phyloP scores from a whole-genome alignment of 2,797 vertebrate genomes.

The Glossophaga mutica region DNA sequence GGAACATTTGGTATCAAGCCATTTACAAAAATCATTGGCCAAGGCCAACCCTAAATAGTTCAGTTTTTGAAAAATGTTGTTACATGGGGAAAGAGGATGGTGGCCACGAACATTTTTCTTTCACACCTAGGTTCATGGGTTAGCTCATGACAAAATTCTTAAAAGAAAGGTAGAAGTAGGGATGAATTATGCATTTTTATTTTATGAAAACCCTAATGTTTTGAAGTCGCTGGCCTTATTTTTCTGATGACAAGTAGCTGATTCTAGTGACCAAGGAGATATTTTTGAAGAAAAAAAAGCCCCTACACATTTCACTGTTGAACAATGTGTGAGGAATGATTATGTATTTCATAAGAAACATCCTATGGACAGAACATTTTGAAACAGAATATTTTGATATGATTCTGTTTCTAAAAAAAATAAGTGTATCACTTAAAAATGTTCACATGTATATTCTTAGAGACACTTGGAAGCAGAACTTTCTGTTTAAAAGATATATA shows the following conservation, averaged over 20 bases:
- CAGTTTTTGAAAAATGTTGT: neutral
- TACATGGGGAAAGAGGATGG: neutral
- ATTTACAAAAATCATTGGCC: neutral
- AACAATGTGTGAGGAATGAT: neutral
- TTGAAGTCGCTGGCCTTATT: neutral
- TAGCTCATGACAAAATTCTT: neutral
- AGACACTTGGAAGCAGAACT: neutral
- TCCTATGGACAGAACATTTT: neutral
- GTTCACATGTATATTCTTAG: neutral
- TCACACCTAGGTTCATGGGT: neutral
- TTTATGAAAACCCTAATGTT: constrained; percentile 1
- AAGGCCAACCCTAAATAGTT: neutral
- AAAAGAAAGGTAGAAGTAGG: neutral
- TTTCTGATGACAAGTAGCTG: neutral
- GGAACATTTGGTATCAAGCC: neutral
- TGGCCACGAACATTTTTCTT: neutral
- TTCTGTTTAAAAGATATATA: neutral
- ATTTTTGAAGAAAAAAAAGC: neutral
- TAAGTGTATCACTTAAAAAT: neutral
- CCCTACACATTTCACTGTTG: neutral
- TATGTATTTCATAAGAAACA: neutral
- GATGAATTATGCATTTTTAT: neutral
- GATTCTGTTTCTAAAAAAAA: neutral
- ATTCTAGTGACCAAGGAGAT: constrained; percentile 2
- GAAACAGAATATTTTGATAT: constrained; percentile 4